Evolutionary conservation across 2,888 invertebrate genomes (phyloP), one percentile per base, ranked within the genome.

Genomic region (Autographa pulchrina): DNA sequence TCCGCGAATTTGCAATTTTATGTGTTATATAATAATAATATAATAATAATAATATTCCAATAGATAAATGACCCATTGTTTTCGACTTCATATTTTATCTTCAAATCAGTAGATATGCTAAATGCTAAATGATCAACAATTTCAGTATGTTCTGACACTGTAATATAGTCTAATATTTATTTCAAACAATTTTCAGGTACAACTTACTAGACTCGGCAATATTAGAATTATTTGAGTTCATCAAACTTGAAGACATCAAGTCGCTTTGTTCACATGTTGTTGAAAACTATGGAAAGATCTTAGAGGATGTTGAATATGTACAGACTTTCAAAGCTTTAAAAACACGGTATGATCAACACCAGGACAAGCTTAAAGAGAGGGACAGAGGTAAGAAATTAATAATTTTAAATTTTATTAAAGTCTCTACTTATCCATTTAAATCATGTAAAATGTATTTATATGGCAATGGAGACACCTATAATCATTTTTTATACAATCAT

Each of bases 131-230:
- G n/a, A n/a, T 48, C 48, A 62, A 41, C 35, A 11, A 18, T 62
- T 62, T 56, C 64, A 43, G 32, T 31, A 25, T 38, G 6, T 4
- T 0, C 11, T 58, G 13, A n/a, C 38, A 35, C 20, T 14, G 35
- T 8, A 60, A 32, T 13, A 48, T 38, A 9, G 41, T 20, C 4
- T 59, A 67, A 73, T 62, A 8, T 38, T 18, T 7, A 38, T 60
- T 18, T 58, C 31, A 0, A 58, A 54, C 35, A n/a, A 9, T 52
- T 93, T 94, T 35, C 92, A 96, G 96, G 89, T 99, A 99, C 96
- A 99, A 99, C 96, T 97, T 99, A 85, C 96, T 99, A 86, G 99
- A 99, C 95, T 99, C 99, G 38, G 99, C 99, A 81, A 98, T 99
- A 92, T 97, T 99, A 92, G 99, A 99, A 96, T 97, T 99, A 96